phyloP scores from a whole-genome alignment of 2,888 invertebrate genomes.

The Anorthoa munda region DNA sequence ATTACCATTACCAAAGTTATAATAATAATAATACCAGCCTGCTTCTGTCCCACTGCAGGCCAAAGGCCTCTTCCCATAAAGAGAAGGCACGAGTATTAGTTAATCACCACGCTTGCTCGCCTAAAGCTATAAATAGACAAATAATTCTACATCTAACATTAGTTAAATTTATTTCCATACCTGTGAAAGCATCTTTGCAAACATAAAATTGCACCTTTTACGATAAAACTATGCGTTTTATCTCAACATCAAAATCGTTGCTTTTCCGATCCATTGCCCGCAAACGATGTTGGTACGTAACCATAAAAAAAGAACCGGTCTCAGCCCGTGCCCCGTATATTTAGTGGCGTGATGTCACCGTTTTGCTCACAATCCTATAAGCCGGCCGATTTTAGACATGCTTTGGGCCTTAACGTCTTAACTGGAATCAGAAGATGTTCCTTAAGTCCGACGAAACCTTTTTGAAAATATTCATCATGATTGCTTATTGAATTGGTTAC shows the following conservation, averaged over 20 bases:
- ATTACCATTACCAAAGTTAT: no score
- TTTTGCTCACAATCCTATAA: slow-evolving; percentile 66
- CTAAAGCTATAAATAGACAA: no score
- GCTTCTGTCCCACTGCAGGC: no score
- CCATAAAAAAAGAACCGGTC: slow-evolving; percentile 71
- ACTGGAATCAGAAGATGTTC: not conserved
- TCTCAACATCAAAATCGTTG: slow-evolving; percentile 31
- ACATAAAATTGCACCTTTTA: not conserved
- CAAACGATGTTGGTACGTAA: slow-evolving; percentile 45
- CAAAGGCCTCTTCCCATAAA: no score
- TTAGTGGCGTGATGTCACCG: slow-evolving; percentile 73
- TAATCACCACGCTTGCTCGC: no score
- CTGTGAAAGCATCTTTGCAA: not conserved
- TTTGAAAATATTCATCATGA: not conserved
- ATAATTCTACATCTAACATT: no score
- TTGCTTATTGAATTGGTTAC: no score
- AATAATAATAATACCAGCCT: no score
- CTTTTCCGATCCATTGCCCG: slow-evolving; percentile 32
- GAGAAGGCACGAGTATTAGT: no score
- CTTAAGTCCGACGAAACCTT: not conserved
- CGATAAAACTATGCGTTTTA: slow-evolving; percentile 16
- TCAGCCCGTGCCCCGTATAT: slow-evolving; percentile 63
- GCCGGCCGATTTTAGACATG: slow-evolving; percentile 41
- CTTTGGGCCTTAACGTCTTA: not conserved
- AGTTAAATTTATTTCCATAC: not conserved